Evolutionary conservation across 1,140 invertebrate species (phyloP), one percentile per base, ranked within the genome.

Genomic region (Lucilia sericata): DNA sequence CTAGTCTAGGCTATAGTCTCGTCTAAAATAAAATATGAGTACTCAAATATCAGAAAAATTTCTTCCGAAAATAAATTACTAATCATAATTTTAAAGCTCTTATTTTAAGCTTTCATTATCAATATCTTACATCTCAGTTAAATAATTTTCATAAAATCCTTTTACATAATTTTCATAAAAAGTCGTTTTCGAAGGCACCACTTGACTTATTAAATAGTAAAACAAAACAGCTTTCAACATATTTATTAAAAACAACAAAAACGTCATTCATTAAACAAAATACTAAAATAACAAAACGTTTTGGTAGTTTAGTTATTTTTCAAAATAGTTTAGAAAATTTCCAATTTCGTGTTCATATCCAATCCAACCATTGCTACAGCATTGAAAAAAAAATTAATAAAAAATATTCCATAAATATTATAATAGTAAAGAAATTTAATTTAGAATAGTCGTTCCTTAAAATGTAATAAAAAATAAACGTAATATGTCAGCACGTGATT

Each of bases 291-390:
- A 60, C 14, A 70, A 8, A 70, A 70, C 21, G 19, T 70, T 70
- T 70, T 70, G 9, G 65, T 70, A 70, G 65, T 25, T 70, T 70
- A 70, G 65, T 70, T n/a, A 55, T 17, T 55, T 49, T 14, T 25
- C 9, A 19, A n/a, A 70, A 70, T 70, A 70, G 65, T 70, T 70
- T 70, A 70, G 65, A 70, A 70, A 60, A 21, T 12, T 70, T 25
- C 19, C n/a, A 19, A 70, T 70, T 19, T 70, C 65, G 65, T 70
- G 65, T 7, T 70, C 65, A 70, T 70, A 21, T 9, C 42, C 42
- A 70, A 70, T 0, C 42, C 42, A 70, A 70, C 2, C 65, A 70
- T 70, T 70, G n/a, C n/a, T 70, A 21, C 19, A 21, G 21, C 65
- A 70, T 70, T 2, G 8, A 70, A 70, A 1, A 30, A 70, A 70